A percentile compares a stretch with the other conserved stretches of the same genome.
Conservation (phyloP, 1,140 invertebrate species). For the Ylistrum balloti region DNA sequence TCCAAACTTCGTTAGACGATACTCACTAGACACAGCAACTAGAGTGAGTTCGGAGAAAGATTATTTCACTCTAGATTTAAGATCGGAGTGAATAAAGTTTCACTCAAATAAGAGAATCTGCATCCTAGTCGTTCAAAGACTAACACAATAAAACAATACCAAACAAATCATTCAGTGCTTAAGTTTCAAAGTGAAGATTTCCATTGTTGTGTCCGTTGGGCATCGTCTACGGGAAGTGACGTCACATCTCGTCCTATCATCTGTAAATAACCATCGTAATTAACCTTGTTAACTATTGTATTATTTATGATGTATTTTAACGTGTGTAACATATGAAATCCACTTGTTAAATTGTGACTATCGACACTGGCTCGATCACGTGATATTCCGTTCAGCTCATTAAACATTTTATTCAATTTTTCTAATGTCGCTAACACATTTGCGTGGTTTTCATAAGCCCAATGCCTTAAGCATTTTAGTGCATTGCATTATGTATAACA, state of each 20-base stretch:
- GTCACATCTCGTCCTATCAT: conserved; percentile 5
- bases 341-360: background rate
- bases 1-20: background rate
- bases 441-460: too few species aligned
- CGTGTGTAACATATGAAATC: background rate
- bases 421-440: background rate
- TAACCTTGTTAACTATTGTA: background rate
- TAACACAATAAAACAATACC: too few species aligned
- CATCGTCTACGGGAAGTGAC: background rate
- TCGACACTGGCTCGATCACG: conserved; percentile 14
- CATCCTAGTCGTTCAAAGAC: too few species aligned
- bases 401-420: background rate
- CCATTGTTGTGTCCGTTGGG: background rate
- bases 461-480: background rate
- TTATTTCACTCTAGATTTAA: too few species aligned
- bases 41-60: too few species aligned
- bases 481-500: background rate
- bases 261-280: background rate
- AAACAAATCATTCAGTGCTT: too few species aligned
- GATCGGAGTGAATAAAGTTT: too few species aligned
- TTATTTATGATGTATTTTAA: background rate
- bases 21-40: background rate
- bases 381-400: background rate
- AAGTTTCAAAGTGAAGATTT: background rate
- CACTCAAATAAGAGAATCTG: too few species aligned